A percentile compares a stretch with the other conserved stretches of the same genome.
Evolutionary conservation across 2,797 vertebrate species (phyloP).

Genomic region (Sus cebifrons): DNA sequence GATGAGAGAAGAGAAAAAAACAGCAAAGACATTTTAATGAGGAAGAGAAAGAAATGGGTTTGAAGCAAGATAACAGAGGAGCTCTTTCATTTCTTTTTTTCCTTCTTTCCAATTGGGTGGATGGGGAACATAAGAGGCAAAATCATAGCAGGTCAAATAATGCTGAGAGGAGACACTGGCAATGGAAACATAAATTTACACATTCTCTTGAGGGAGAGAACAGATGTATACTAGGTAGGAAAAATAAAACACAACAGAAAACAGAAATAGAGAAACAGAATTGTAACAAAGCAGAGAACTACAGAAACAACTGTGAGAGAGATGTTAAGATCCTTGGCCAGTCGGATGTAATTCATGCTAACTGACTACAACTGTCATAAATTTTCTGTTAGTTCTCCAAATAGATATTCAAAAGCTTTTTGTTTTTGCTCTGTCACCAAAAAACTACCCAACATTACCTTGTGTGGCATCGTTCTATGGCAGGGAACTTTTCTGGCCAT

Average conservation of each 20-base stretch:
- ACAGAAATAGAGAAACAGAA: background rate
- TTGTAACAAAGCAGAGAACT: background rate
- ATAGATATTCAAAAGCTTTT: background rate
- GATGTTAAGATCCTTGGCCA: background rate
- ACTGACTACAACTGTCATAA: background rate
- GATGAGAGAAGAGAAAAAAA: slow-evolving; percentile 24
- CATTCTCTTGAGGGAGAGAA: background rate
- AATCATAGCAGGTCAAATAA: slow-evolving; percentile 4
- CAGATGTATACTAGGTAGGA: background rate
- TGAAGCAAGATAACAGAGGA: background rate
- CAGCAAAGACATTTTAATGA: slow-evolving; percentile 32
- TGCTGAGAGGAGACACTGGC: background rate
- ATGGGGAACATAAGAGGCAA: background rate
- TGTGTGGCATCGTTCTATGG: slow-evolving; percentile 92
- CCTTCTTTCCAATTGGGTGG: slow-evolving; percentile 15
- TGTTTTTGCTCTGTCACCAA: background rate
- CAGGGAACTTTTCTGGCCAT: slow-evolving; percentile 94
- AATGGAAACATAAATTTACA: slow-evolving; percentile 56
- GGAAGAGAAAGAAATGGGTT: slow-evolving; percentile 37
- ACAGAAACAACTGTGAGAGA: background rate
- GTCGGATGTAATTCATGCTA: background rate
- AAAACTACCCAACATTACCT: slow-evolving; percentile 90
- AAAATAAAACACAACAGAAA: background rate
- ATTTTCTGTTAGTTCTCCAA: slow-evolving; percentile 59
- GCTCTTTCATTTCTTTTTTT: background rate